These are phyloP conservation scores for Perca schrenkii DNA, from an alignment of 2,113 vertebrate species.

Conservation along the genomic window DNA sequence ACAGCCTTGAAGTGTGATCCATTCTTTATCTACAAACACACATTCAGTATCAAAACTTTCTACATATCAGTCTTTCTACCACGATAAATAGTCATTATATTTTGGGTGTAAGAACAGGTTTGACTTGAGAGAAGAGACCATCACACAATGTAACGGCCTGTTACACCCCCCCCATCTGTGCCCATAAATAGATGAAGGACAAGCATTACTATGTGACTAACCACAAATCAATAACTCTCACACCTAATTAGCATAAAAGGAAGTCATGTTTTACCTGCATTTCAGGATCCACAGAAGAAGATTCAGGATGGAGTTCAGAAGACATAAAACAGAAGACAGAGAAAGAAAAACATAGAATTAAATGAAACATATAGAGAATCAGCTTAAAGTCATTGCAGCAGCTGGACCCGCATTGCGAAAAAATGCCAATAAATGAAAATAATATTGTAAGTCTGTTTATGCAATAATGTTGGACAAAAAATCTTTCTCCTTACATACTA, in stretches of 20 bases:
- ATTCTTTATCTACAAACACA: neutral
- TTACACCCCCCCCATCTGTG: neutral
- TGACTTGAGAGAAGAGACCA: neutral
- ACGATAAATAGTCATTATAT: neutral
- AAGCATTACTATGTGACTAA: neutral
- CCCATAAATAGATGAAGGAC: neutral
- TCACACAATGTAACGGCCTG: too few relatives aligned
- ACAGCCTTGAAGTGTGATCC: neutral
- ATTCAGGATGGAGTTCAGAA: neutral
- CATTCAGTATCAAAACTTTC: neutral
- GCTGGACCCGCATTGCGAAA: neutral
- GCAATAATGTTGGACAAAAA: neutral
- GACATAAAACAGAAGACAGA: neutral
- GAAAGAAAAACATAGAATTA: conserved; percentile 2
- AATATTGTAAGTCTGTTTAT: neutral
- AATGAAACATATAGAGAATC: neutral
- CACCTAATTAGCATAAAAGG: neutral
- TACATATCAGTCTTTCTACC: neutral
- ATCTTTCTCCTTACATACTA: neutral
- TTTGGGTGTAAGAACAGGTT: neutral
- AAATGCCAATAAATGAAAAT: neutral
- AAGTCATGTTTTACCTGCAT: conserved; percentile 25
- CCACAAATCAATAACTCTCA: neutral
- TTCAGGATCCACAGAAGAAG: conserved; percentile 1
- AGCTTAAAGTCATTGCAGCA: neutral